phyloP scores from a whole-genome alignment of 2,888 invertebrate genomes.

The Cantharis lateralis region DNA sequence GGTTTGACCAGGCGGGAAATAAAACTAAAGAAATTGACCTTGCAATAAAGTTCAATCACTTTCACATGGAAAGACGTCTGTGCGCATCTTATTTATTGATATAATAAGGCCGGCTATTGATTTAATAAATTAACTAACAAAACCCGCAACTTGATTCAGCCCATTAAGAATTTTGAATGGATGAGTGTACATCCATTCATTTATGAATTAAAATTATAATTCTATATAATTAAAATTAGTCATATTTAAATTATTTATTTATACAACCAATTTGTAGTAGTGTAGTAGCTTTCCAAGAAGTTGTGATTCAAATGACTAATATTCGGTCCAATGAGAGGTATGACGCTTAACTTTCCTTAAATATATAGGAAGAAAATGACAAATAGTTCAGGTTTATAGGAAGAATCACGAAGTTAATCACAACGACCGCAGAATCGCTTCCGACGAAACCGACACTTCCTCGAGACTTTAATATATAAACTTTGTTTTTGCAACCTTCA shows the following conservation, averaged over 20 bases:
- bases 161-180: background rate
- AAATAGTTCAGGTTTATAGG: background rate
- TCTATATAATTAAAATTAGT: background rate
- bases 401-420: background rate
- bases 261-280: background rate
- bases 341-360: background rate
- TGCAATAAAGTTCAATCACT: background rate
- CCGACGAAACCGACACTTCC: constrained; percentile 24
- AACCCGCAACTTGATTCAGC: background rate
- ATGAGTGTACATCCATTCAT: background rate
- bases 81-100: background rate
- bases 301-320: background rate
- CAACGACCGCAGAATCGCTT: constrained; percentile 13
- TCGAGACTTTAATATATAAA: constrained; percentile 3
- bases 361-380: background rate
- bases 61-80: background rate
- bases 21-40: background rate
- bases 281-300: background rate
- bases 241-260: background rate
- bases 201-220: background rate
- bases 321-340: background rate
- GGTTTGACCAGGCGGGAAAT: background rate
- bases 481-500: background rate
- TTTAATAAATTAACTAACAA: background rate
- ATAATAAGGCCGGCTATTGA: background rate